Evolutionary conservation across 2,888 invertebrate genomes (phyloP).

Genomic region (Pyrocoelia pectoralis): DNA sequence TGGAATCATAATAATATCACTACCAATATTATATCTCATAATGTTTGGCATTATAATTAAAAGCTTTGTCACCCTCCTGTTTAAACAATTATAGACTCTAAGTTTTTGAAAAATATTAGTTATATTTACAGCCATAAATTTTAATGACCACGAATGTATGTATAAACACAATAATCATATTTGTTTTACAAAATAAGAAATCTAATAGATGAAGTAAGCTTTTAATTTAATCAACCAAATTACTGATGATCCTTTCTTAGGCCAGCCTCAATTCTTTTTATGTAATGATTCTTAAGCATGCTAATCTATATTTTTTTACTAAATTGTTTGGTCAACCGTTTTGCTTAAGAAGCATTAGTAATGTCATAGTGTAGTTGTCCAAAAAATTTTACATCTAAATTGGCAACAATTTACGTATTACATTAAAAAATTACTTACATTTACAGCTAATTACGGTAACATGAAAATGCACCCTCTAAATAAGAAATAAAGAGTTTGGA

Average conservation of each 20-base stretch:
- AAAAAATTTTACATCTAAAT: conserved; percentile 27
- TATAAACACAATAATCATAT: not conserved
- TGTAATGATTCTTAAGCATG: conserved; percentile 15
- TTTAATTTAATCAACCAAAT: conserved; percentile 9
- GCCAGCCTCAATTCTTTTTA: conserved; percentile 16
- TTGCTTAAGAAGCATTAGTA: conserved; percentile 22
- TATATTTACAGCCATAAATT: conserved; percentile 18
- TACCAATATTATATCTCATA: conserved; percentile 15
- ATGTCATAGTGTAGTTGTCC: conserved; percentile 15
- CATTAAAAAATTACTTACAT: conserved; percentile 20
- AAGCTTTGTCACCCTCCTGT: conserved; percentile 20
- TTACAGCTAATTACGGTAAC: conserved; percentile 21
- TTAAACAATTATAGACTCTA: conserved; percentile 27
- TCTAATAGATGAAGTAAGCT: not conserved
- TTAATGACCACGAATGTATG: not conserved
- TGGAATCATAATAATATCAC: conserved; percentile 29
- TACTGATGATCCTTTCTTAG: conserved; percentile 13
- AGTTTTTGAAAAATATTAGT: not conserved
- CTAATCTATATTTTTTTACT: conserved; percentile 13
- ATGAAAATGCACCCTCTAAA: conserved; percentile 33
- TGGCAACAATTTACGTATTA: conserved; percentile 35
- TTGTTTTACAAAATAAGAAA: not conserved
- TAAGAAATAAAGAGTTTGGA: conserved; percentile 19
- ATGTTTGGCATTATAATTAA: conserved; percentile 27
- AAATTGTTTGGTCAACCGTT: conserved; percentile 21